Percentiles rank a stretch among this genome's conserved stretches.
Evolutionary conservation across 1,140 invertebrate species (phyloP).

Genomic region (Temnothorax nylanderi): DNA sequence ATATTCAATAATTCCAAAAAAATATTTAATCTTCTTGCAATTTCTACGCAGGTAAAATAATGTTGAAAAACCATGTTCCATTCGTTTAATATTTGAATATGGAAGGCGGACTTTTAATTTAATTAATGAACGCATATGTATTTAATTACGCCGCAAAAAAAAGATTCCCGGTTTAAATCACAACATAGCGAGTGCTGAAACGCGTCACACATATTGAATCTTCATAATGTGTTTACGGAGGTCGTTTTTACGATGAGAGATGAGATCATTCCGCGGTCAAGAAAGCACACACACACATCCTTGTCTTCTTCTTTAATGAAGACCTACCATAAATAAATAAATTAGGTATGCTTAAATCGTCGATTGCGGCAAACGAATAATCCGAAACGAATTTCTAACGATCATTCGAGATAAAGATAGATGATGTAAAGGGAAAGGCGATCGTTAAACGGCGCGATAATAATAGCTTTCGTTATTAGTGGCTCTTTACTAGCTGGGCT

Average conservation of each 20-base stretch:
- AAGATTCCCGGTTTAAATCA: slow-evolving; percentile 8
- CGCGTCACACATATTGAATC: not conserved
- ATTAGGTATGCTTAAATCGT: not conserved
- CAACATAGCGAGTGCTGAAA: not conserved
- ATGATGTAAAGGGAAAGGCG: not conserved
- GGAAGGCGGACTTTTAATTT: not conserved
- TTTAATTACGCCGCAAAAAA: not conserved
- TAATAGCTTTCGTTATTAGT: slow-evolving; percentile 17
- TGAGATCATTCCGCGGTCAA: not conserved
- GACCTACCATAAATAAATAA: not conserved
- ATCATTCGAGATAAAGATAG: not conserved
- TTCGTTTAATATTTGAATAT: not conserved
- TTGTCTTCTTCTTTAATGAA: not conserved
- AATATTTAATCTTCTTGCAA: not conserved
- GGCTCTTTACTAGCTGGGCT: not conserved
- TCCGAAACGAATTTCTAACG: slow-evolving; percentile 5
- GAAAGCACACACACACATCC: not conserved
- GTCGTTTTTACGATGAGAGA: not conserved
- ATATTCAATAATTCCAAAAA: not conserved
- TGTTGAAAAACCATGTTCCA: slow-evolving; percentile 10
- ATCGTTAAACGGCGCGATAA: not conserved
- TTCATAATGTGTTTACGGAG: not conserved
- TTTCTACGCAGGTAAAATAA: not conserved
- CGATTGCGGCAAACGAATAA: not conserved
- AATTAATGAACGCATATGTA: not conserved